These are phyloP conservation scores for Dendroctonus ponderosae DNA, from an alignment of 1,140 invertebrate species.

Conservation along the genomic window DNA sequence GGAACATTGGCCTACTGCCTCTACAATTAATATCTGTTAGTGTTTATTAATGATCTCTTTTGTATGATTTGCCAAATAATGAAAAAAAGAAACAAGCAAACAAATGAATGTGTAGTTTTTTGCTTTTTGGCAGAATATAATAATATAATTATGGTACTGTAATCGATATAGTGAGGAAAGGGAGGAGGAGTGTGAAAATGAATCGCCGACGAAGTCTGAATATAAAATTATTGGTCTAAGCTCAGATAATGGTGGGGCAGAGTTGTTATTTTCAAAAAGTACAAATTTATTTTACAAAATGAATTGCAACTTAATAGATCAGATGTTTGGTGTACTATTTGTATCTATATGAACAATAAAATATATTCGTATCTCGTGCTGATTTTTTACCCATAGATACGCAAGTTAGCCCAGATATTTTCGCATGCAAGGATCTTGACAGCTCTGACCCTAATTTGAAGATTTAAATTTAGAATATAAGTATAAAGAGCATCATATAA, in stretches of 20 bases:
- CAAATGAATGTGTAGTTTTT: constrained; percentile 30
- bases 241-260: constrained; percentile 38
- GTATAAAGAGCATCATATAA: too few species aligned
- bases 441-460: too few species aligned
- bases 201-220: constrained; percentile 42
- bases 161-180: constrained; percentile 27
- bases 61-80: constrained; percentile 34
- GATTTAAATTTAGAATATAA: too few species aligned
- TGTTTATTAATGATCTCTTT: constrained; percentile 32
- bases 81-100: constrained; percentile 4
- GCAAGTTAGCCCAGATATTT: too few species aligned
- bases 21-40: constrained; percentile 22
- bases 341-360: constrained; percentile 46
- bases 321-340: constrained; percentile 49
- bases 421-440: too few species aligned
- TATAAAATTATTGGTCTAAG: constrained; percentile 38
- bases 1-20: too few species aligned
- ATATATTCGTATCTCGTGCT: constrained; percentile 44
- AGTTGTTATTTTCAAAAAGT: constrained; percentile 45
- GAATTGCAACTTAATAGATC: constrained; percentile 45
- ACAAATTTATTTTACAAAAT: constrained; percentile 48
- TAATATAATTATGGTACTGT: not conserved
- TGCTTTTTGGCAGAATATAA: constrained; percentile 30
- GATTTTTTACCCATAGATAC: too few species aligned
- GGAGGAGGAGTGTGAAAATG: constrained; percentile 24